phyloP scores from a whole-genome alignment of 2,797 vertebrate species.

The Poeciliopsis gracilis region DNA sequence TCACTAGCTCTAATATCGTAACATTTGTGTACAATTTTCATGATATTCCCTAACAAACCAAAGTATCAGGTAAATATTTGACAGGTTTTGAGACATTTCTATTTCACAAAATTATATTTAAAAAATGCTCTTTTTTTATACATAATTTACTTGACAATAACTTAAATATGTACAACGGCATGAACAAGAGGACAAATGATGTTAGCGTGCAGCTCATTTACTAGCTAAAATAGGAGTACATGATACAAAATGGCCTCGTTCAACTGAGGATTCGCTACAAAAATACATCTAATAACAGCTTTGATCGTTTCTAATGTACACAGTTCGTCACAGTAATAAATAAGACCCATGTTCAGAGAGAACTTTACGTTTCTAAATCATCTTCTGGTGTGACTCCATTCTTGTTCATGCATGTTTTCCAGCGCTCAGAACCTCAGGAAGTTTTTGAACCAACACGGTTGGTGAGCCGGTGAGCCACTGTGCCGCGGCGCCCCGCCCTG shows the following conservation, averaged over 20 bases:
- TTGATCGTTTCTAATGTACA: slow-evolving; percentile 58
- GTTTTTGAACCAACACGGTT: slow-evolving; percentile 18
- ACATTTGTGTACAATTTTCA: slow-evolving; percentile 44
- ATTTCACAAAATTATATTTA: slow-evolving; percentile 32
- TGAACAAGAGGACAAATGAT: slow-evolving; percentile 30
- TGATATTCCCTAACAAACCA: slow-evolving; percentile 44
- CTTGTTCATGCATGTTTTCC: slow-evolving; percentile 2
- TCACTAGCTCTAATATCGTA: slow-evolving; percentile 48
- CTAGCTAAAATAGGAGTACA: slow-evolving; percentile 61
- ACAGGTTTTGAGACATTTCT: slow-evolving; percentile 38
- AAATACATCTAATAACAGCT: slow-evolving; percentile 73
- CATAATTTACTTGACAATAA: slow-evolving; percentile 12
- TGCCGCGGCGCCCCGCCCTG: background rate
- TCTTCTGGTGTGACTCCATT: slow-evolving; percentile 6
- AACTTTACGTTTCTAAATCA: slow-evolving; percentile 30
- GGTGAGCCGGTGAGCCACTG: background rate
- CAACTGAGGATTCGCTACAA: slow-evolving; percentile 73
- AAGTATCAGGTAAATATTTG: slow-evolving; percentile 39
- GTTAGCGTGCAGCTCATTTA: slow-evolving; percentile 21
- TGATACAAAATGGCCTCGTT: slow-evolving; percentile 69
- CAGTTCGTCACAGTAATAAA: slow-evolving; percentile 56
- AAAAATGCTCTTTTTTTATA: background rate
- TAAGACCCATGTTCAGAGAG: slow-evolving; percentile 34
- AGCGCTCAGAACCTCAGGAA: background rate
- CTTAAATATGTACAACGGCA: slow-evolving; percentile 43